Percentiles rank a stretch among this genome's conserved stretches.
Evolutionary conservation across 2,888 invertebrate species (phyloP).

Genomic region (Cephus pygmeus): DNA sequence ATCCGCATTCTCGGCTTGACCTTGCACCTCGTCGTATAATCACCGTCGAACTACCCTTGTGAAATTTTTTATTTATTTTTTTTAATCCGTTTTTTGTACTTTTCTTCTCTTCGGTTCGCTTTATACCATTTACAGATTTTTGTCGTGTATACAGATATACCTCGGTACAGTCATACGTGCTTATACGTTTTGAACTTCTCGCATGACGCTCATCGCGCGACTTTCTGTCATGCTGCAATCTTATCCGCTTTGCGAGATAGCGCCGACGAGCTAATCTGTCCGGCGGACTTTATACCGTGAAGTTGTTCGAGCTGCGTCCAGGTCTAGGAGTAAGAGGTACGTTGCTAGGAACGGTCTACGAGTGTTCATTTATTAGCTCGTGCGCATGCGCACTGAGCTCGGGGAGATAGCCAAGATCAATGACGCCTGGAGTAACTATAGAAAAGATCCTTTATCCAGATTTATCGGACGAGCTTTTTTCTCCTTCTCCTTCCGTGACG

Average conservation of each 20-base stretch:
- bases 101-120: not conserved
- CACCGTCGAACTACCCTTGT: not conserved
- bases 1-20: not conserved
- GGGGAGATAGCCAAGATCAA: not conserved
- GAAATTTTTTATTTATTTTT: not conserved
- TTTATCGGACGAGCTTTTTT: not conserved
- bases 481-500: not conserved
- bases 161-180: not conserved
- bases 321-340: constrained; percentile 25
- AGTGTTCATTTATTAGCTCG: not conserved
- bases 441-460: not conserved
- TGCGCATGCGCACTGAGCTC: not conserved
- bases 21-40: not conserved
- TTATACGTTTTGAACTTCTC: not conserved
- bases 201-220: not conserved
- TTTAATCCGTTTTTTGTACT: not conserved
- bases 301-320: constrained; percentile 36
- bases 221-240: constrained; percentile 37
- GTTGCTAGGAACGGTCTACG: not conserved
- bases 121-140: not conserved
- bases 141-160: not conserved
- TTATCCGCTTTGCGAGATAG: constrained; percentile 54
- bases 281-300: constrained; percentile 49
- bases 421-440: not conserved
- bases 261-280: constrained; percentile 47